Conservation (phyloP, 2,888 invertebrate genomes). For the Drosophila gaucha region DNA sequence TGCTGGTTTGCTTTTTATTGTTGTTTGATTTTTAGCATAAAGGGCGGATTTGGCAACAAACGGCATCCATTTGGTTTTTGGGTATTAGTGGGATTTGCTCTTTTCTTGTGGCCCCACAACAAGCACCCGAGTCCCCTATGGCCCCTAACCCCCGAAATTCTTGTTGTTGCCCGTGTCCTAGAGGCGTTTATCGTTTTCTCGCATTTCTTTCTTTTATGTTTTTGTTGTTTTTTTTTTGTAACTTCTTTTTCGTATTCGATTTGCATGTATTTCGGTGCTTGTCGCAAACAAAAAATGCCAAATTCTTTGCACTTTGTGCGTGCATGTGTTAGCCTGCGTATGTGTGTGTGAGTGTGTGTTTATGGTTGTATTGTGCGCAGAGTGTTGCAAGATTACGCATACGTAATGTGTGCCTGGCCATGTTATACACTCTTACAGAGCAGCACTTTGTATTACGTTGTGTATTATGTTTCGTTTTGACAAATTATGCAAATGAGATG, state of each 20-base stretch:
- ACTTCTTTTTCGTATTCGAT: constrained; percentile 54
- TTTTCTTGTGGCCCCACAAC: constrained; percentile 16
- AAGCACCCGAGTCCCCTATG: not conserved
- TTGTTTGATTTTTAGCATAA: constrained; percentile 77
- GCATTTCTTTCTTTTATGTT: constrained; percentile 26
- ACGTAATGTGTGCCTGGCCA: constrained; percentile 62
- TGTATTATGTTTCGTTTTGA: constrained; percentile 71
- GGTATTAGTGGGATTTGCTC: constrained; percentile 71
- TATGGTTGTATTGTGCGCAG: constrained; percentile 34
- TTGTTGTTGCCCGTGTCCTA: constrained; percentile 41
- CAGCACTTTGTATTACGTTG: constrained; percentile 67
- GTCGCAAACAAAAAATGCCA: constrained; percentile 38
- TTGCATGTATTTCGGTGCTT: constrained; percentile 66
- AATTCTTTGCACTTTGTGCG: constrained; percentile 52
- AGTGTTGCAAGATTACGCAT: constrained; percentile 73
- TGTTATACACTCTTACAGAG: constrained; percentile 22
- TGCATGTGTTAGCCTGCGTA: constrained; percentile 14
- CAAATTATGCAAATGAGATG: constrained; percentile 76
- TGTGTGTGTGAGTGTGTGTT: constrained; percentile 25
- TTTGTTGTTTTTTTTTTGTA: constrained; percentile 9
- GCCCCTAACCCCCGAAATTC: not conserved
- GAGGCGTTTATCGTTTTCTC: constrained; percentile 71
- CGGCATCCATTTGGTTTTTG: constrained; percentile 69
- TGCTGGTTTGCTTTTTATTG: constrained; percentile 66
- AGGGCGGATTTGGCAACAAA: constrained; percentile 72